phyloP scores from a whole-genome alignment of 2,797 vertebrate genomes.

The Gymnoscopelus braueri region DNA sequence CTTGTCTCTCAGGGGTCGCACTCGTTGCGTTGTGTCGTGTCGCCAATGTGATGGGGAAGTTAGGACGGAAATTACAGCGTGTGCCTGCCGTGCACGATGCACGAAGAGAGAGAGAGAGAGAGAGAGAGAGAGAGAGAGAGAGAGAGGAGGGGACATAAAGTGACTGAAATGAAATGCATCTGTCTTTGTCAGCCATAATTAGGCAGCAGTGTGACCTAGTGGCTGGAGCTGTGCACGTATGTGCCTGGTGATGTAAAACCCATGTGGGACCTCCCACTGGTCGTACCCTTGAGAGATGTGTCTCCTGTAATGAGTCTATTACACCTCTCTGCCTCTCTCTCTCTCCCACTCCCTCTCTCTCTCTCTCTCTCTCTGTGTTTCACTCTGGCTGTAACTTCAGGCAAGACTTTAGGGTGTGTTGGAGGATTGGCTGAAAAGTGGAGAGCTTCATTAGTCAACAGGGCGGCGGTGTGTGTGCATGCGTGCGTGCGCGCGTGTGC shows the following conservation, averaged over 20 bases:
- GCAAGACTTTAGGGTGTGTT: conserved; percentile 55
- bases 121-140: conserved; percentile 10
- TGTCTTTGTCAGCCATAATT: conserved; percentile 73
- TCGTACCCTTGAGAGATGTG: conserved; percentile 74
- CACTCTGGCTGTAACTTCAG: conserved; percentile 63
- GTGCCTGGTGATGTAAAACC: conserved; percentile 64
- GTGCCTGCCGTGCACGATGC: no score
- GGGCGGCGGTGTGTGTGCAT: conserved; percentile 23
- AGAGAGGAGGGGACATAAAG: conserved; percentile 58
- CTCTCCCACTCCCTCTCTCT: conserved; percentile 28
- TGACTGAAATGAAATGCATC: conserved; percentile 74
- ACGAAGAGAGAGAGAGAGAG: conserved; percentile 14
- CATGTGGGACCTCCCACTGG: conserved; percentile 73
- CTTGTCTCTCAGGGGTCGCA: no score
- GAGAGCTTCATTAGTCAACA: conserved; percentile 57
- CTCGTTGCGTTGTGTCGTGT: no score
- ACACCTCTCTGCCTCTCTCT: conserved; percentile 52
- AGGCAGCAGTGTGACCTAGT: conserved; percentile 61
- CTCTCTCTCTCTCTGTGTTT: conserved; percentile 32
- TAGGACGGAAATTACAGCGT: no score
- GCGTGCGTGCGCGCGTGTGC: conserved; percentile 18
- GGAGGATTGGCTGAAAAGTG: conserved; percentile 44
- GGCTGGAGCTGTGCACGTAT: conserved; percentile 59
- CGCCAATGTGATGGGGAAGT: no score
- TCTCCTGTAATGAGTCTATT: conserved; percentile 71